Evolutionary conservation across 2,113 vertebrate species (phyloP).

Genomic region (Dasyornis broadbenti): DNA sequence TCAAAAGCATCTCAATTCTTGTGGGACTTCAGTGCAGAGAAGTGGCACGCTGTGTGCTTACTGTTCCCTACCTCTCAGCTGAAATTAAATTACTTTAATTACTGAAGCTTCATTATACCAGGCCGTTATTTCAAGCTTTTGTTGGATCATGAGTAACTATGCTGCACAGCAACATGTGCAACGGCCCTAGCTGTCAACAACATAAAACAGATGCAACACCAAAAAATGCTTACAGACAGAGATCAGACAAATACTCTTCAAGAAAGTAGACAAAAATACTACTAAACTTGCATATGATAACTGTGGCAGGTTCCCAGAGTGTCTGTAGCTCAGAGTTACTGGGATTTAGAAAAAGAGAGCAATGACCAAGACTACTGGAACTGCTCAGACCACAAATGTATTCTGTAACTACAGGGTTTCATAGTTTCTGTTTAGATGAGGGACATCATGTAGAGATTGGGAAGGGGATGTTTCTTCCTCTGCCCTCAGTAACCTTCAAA

Average conservation of each 20-base stretch:
- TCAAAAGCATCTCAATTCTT: neutral
- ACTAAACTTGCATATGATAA: neutral
- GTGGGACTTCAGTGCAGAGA: neutral
- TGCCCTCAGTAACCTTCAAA: neutral
- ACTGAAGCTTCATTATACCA: neutral
- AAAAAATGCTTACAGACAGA: neutral
- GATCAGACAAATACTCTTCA: neutral
- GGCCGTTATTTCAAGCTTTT: neutral
- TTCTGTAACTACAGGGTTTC: neutral
- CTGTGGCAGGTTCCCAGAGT: neutral
- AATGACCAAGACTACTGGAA: neutral
- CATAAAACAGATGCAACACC: neutral
- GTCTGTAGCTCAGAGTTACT: neutral
- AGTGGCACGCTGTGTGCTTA: neutral
- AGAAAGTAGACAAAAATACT: neutral
- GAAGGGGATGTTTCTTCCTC: neutral
- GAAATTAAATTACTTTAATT: neutral
- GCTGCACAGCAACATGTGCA: neutral
- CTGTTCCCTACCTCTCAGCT: neutral
- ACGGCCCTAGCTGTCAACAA: neutral
- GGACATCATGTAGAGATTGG: accelerated
- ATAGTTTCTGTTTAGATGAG: neutral
- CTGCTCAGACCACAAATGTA: neutral
- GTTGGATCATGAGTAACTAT: neutral
- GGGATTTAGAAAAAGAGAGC: neutral